phyloP scores from a whole-genome alignment of 2,113 vertebrate species.

The Oncorhynchus mykiss region DNA sequence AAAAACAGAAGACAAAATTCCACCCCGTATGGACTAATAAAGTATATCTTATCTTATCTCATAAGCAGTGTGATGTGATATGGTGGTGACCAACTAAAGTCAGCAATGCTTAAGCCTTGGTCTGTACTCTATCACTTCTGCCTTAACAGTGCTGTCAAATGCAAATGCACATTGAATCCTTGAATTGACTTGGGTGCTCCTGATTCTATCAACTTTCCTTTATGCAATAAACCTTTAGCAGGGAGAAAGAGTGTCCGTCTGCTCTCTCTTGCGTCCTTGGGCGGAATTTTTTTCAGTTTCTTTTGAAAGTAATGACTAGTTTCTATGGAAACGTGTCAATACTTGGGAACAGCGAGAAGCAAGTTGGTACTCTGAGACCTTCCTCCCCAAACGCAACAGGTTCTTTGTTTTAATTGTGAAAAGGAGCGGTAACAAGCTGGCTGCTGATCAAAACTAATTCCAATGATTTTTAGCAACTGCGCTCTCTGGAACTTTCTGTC shows the following conservation, averaged over 20 bases:
- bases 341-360: conserved; percentile 16
- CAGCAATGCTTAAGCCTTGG: no score
- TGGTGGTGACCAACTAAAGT: no score
- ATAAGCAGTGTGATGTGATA: no score
- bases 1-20: no score
- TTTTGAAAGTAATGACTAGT: conserved; percentile 21
- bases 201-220: not conserved
- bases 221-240: not conserved
- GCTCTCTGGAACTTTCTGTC: not conserved
- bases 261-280: not conserved
- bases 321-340: conserved; percentile 46
- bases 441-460: conserved; percentile 41
- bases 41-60: no score
- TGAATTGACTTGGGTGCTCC: not conserved
- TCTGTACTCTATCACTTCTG: no score
- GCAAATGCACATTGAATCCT: no score
- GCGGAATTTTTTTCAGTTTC: conserved; percentile 31
- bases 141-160: no score
- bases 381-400: conserved; percentile 28
- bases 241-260: conserved; percentile 7
- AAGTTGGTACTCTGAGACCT: conserved; percentile 26
- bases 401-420: conserved; percentile 18
- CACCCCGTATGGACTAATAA: no score
- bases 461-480: conserved; percentile 13
- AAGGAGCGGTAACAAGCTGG: conserved; percentile 32